Evolutionary conservation across 2,797 vertebrate species (phyloP).

Genomic region (Melanotaenia parkinsoni): DNA sequence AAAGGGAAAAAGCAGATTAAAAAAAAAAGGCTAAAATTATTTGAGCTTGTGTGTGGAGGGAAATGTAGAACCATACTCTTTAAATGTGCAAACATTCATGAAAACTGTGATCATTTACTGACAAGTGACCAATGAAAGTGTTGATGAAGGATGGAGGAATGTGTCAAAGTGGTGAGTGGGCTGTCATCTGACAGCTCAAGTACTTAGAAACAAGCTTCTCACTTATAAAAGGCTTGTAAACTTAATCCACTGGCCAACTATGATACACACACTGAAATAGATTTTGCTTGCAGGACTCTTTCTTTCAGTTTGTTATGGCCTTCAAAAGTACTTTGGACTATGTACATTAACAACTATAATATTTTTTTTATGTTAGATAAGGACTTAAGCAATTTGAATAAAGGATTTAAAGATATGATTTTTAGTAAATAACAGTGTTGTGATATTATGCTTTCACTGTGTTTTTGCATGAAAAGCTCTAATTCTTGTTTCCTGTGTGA

Average conservation of each 20-base stretch:
- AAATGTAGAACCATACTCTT: not conserved
- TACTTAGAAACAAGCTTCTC: not conserved
- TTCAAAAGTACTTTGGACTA: not conserved
- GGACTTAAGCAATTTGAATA: no score
- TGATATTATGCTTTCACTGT: no score
- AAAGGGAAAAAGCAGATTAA: not conserved
- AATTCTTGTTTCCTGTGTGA: no score
- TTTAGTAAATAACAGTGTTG: no score
- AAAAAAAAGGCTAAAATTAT: not conserved
- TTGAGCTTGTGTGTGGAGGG: not conserved
- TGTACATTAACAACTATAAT: not conserved
- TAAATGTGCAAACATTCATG: not conserved
- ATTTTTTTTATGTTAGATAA: no score
- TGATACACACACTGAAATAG: no score
- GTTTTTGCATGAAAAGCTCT: no score
- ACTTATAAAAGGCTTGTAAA: not conserved
- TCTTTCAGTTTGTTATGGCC: not conserved
- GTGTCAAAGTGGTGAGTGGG: not conserved
- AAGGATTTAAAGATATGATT: no score
- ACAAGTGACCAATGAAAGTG: not conserved
- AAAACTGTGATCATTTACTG: not conserved
- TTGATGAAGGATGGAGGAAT: not conserved
- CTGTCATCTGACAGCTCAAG: not conserved
- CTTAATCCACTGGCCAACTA: not conserved
- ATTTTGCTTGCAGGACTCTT: not conserved